These are phyloP conservation scores for Seira sanloemensis DNA, from an alignment of 2,888 invertebrate genomes.

Conservation along the genomic window DNA sequence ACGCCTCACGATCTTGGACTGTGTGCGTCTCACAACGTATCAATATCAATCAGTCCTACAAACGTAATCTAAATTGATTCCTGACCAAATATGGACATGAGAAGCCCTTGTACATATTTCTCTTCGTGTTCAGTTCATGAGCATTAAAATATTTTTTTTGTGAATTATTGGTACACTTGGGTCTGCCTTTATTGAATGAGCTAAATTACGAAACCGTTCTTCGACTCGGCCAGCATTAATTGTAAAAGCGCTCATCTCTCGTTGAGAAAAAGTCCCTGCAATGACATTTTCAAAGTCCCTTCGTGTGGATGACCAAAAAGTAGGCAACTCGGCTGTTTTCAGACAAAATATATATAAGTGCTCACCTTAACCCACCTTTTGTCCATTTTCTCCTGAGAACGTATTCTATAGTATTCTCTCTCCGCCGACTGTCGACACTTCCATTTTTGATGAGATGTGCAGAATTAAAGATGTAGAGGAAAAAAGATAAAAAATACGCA, in stretches of 20 bases:
- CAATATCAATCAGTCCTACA: not conserved
- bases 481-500: not conserved
- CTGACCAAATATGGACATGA: conserved; percentile 42
- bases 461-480: not conserved
- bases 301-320: not conserved
- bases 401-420: not conserved
- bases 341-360: not conserved
- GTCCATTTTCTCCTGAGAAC: not conserved
- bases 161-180: not conserved
- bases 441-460: conserved; percentile 13
- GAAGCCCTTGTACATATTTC: not conserved
- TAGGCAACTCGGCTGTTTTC: not conserved
- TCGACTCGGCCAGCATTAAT: not conserved
- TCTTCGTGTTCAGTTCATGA: not conserved
- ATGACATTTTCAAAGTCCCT: not conserved
- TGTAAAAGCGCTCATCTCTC: too few species aligned
- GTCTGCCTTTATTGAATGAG: not conserved
- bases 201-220: not conserved
- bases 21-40: not conserved
- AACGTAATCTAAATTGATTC: conserved; percentile 37
- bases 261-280: conserved; percentile 12
- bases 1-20: not conserved
- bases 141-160: not conserved
- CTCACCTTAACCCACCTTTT: conserved; percentile 22
- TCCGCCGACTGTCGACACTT: not conserved